Evolutionary conservation across 2,113 vertebrate genomes (phyloP).

Genomic region (Maccullochella peelii): DNA sequence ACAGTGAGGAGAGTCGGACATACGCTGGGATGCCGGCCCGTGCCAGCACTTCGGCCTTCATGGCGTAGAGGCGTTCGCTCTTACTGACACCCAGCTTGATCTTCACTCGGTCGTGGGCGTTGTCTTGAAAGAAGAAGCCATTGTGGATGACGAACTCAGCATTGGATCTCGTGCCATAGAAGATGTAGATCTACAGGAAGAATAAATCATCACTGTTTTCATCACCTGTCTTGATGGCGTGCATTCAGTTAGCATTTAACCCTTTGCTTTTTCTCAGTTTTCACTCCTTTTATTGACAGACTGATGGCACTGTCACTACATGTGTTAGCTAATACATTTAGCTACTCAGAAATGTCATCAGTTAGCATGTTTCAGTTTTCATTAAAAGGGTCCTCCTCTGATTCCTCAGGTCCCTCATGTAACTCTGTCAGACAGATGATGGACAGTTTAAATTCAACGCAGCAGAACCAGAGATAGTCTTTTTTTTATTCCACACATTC

Average conservation of each 20-base stretch:
- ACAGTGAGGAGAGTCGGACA: slow-evolving; percentile 69
- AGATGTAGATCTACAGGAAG: slow-evolving; percentile 94
- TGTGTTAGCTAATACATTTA: neutral
- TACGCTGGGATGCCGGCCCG: slow-evolving; percentile 97
- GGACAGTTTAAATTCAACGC: too few species aligned
- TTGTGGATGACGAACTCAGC: slow-evolving; percentile 99
- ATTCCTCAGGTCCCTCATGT: too few species aligned
- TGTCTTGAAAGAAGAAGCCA: slow-evolving; percentile 98
- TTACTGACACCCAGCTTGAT: slow-evolving; percentile 99
- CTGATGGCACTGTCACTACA: neutral
- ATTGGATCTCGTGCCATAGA: slow-evolving; percentile 98
- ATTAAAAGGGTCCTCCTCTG: too few species aligned
- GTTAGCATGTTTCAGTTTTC: too few species aligned
- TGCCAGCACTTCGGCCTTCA: slow-evolving; percentile 98
- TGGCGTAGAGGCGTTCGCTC: slow-evolving; percentile 95
- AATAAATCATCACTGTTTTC: neutral
- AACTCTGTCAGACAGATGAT: too few species aligned
- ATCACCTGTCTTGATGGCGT: neutral
- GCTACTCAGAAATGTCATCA: neutral
- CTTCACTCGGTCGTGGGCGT: slow-evolving; percentile 98
- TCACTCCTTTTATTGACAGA: neutral
- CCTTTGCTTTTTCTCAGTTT: neutral
- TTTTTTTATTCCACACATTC: too few species aligned
- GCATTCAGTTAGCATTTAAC: neutral
- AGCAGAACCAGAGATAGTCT: too few species aligned